These are phyloP conservation scores for Rafetus swinhoei DNA, from an alignment of 2,113 vertebrate genomes.

Conservation along the genomic window DNA sequence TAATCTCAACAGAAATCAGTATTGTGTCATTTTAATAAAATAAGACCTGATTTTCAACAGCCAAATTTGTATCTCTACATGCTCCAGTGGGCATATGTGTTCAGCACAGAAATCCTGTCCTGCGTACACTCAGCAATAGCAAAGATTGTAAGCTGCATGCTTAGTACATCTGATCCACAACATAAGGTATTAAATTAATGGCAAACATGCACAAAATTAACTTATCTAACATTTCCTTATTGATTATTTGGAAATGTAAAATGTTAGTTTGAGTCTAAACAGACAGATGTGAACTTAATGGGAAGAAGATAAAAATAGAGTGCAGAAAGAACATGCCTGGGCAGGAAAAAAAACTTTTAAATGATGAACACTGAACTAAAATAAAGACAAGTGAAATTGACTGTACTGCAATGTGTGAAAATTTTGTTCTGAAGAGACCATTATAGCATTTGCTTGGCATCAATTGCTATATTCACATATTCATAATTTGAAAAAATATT, in stretches of 20 bases:
- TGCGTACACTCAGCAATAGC: neutral
- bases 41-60: neutral
- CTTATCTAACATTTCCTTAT: neutral
- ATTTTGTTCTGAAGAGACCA: neutral
- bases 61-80: neutral
- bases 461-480: neutral
- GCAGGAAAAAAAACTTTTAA: neutral
- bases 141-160: neutral
- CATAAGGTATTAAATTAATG: neutral
- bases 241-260: neutral
- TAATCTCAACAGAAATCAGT: neutral
- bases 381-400: neutral
- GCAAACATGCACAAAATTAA: neutral
- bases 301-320: neutral
- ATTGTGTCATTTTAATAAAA: neutral
- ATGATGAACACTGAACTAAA: neutral
- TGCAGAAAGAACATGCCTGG: no score
- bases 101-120: neutral
- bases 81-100: neutral
- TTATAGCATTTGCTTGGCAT: neutral
- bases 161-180: neutral
- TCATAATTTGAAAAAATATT: no score
- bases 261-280: neutral
- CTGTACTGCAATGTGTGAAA: neutral
- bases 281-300: neutral